phyloP scores from a whole-genome alignment of 2,797 vertebrate species.

The Prionace glauca region DNA sequence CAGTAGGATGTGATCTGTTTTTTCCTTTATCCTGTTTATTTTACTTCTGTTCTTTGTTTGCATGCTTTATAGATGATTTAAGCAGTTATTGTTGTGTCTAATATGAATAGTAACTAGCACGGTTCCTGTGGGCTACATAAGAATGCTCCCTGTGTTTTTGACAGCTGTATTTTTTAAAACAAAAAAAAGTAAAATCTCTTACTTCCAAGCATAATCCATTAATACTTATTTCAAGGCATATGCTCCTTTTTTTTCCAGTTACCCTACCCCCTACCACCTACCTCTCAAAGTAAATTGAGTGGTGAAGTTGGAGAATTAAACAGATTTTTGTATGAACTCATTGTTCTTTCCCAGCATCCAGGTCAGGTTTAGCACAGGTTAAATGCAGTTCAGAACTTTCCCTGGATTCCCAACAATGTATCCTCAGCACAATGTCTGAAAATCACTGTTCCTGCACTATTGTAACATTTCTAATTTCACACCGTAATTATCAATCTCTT shows the following conservation, averaged over 20 bases:
- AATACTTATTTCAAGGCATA: not conserved
- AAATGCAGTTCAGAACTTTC: not conserved
- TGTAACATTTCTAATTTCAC: not conserved
- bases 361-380: conserved; percentile 11
- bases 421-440: not conserved
- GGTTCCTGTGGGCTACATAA: not conserved
- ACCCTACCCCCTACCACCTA: not conserved
- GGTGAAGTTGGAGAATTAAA: not conserved
- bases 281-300: not conserved
- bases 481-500: not conserved
- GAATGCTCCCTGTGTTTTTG: not conserved
- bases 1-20: not conserved
- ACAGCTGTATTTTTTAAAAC: not conserved
- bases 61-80: not conserved
- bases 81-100: not conserved
- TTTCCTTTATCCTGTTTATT: conserved; percentile 18
- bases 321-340: not conserved
- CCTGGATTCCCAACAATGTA: not conserved
- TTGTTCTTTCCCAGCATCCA: not conserved
- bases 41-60: conserved; percentile 9
- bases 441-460: no score
- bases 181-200: not conserved
- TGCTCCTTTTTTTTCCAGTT: not conserved
- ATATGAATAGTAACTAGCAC: not conserved
- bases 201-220: not conserved